phyloP scores from a whole-genome alignment of 2,113 vertebrate genomes.

The Corythoichthys intestinalis region DNA sequence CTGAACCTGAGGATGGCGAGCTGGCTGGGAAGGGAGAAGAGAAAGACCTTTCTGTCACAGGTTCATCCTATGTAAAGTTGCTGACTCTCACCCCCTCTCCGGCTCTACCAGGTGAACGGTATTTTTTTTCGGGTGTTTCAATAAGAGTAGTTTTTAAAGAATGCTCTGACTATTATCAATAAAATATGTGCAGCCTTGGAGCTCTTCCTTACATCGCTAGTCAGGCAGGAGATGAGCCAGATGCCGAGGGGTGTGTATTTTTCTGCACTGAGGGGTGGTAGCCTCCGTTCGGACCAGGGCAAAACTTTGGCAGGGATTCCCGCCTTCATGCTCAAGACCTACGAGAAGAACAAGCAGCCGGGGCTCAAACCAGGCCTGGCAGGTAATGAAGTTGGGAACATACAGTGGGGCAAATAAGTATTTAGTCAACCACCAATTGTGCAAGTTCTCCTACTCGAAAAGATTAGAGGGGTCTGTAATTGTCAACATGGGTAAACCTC shows the following conservation, averaged over 20 bases:
- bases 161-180: too few relatives aligned
- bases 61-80: slow-evolving; percentile 85
- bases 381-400: slow-evolving; percentile 62
- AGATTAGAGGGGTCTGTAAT: too few relatives aligned
- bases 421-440: too few relatives aligned
- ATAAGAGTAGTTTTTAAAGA: too few relatives aligned
- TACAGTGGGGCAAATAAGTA: not conserved
- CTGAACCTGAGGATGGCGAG: slow-evolving; percentile 60
- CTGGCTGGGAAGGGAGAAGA: slow-evolving; percentile 65
- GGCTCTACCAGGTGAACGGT: slow-evolving; percentile 80
- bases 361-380: slow-evolving; percentile 91
- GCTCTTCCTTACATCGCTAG: slow-evolving; percentile 82
- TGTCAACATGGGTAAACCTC: too few relatives aligned
- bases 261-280: slow-evolving; percentile 77
- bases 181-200: slow-evolving; percentile 73
- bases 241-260: slow-evolving; percentile 95
- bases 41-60: slow-evolving; percentile 79
- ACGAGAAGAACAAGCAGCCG: slow-evolving; percentile 93
- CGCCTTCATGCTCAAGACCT: slow-evolving; percentile 86
- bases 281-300: slow-evolving; percentile 77
- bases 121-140: not conserved
- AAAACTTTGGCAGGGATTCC: slow-evolving; percentile 85
- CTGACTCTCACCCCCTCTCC: slow-evolving; percentile 69
- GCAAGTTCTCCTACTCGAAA: too few relatives aligned
- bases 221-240: slow-evolving; percentile 87